These are phyloP conservation scores for Aptenodytes patagonicus DNA, from an alignment of 2,113 vertebrate genomes.

Conservation along the genomic window DNA sequence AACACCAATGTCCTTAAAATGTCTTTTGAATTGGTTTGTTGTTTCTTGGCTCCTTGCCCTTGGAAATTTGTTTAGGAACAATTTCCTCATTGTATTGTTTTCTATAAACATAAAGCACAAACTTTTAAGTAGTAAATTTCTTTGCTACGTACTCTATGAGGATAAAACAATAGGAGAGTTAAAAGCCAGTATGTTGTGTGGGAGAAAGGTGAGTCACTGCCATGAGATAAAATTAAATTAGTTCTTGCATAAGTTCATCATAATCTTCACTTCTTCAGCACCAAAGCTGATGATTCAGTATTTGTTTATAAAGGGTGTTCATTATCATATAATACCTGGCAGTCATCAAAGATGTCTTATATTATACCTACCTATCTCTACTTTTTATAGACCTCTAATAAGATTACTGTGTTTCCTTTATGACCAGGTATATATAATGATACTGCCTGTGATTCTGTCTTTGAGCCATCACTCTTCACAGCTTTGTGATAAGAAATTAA, in stretches of 20 bases:
- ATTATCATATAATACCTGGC: neutral
- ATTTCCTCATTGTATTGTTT: neutral
- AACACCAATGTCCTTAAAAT: neutral
- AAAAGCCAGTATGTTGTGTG: neutral
- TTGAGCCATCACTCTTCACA: neutral
- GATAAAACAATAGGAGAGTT: neutral
- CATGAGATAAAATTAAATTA: neutral
- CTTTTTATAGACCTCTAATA: neutral
- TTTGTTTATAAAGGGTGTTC: neutral
- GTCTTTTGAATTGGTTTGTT: neutral
- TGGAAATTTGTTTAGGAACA: neutral
- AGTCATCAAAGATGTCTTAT: neutral
- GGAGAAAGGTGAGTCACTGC: slow-evolving; percentile 30
- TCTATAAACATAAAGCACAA: neutral
- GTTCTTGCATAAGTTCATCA: slow-evolving; percentile 6
- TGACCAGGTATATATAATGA: neutral
- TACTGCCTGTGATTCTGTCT: neutral
- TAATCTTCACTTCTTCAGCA: neutral
- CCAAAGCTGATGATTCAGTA: slow-evolving; percentile 4
- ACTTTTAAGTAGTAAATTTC: neutral
- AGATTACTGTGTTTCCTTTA: neutral
- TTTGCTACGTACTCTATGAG: neutral
- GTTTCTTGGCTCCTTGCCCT: neutral
- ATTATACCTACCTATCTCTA: neutral
- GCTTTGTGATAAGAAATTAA: neutral